Evolutionary conservation across 2,113 vertebrate genomes (phyloP).

Genomic region (Lepisosteus oculatus): DNA sequence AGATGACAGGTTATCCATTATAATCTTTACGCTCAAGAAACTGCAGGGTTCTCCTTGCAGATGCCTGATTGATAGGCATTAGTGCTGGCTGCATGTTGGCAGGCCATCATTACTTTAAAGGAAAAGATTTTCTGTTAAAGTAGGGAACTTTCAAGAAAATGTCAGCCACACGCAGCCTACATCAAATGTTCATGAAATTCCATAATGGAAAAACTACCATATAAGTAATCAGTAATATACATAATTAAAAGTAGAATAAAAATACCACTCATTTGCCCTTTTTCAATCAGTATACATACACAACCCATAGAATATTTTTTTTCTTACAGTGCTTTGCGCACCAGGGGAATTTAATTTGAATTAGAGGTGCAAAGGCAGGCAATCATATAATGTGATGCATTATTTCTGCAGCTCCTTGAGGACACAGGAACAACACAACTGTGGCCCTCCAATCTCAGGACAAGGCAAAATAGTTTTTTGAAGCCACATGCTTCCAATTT

Average conservation of each 20-base stretch:
- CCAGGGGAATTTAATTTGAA: too few species aligned
- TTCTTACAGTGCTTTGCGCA: too few species aligned
- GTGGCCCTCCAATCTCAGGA: too few species aligned
- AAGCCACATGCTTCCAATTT: too few species aligned
- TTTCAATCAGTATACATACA: too few species aligned
- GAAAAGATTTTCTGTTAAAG: not conserved
- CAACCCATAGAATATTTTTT: too few species aligned
- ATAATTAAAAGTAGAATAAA: not conserved
- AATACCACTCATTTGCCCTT: not conserved
- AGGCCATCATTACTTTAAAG: constrained; percentile 8
- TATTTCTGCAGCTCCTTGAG: too few species aligned
- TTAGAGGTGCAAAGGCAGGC: too few species aligned
- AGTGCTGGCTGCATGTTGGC: not conserved
- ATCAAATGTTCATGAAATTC: not conserved
- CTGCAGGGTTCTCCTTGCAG: not conserved
- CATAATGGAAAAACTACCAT: not conserved
- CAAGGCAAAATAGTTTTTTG: too few species aligned
- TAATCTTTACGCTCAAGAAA: not conserved
- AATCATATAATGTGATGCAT: too few species aligned
- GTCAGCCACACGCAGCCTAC: not conserved
- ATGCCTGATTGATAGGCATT: not conserved
- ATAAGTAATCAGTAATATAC: too few species aligned
- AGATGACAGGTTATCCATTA: constrained; percentile 1
- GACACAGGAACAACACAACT: too few species aligned
- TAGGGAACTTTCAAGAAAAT: not conserved